Conservation (phyloP, 2,797 vertebrate species). For the Cyclopterus lumpus region DNA sequence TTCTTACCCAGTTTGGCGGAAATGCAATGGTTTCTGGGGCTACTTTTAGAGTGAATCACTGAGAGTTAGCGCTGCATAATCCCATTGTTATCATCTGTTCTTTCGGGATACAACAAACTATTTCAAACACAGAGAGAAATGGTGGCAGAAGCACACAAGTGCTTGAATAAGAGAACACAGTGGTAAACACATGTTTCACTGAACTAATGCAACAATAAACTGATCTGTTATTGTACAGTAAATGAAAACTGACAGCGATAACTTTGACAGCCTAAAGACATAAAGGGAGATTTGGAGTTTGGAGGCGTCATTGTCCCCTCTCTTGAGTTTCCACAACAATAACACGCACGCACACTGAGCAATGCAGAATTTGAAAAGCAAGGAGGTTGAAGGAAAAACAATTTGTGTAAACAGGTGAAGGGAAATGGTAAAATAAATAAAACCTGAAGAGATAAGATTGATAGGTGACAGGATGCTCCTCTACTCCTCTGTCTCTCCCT, state of each 20-base stretch:
- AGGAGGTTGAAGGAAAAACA: conserved; percentile 62
- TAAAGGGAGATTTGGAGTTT: conserved; percentile 57
- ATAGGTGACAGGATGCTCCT: conserved; percentile 76
- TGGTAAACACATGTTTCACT: conserved; percentile 51
- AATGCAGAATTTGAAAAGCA: conserved; percentile 55
- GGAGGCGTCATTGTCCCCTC: conserved; percentile 62
- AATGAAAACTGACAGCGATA: conserved; percentile 66
- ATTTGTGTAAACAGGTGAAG: conserved; percentile 65
- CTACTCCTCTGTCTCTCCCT: conserved; percentile 46
- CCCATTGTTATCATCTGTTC: conserved; percentile 49
- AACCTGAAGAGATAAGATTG: conserved; percentile 73
- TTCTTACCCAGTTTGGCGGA: conserved; percentile 48
- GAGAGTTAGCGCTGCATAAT: conserved; percentile 40
- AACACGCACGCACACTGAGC: conserved; percentile 50
- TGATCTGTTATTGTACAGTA: conserved; percentile 64
- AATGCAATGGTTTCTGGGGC: conserved; percentile 46
- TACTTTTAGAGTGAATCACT: conserved; percentile 42
- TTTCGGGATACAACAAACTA: conserved; percentile 47
- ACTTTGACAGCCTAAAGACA: conserved; percentile 72
- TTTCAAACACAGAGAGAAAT: conserved; percentile 23
- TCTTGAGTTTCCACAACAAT: conserved; percentile 69
- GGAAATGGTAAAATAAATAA: conserved; percentile 65
- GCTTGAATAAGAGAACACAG: conserved; percentile 34
- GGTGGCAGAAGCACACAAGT: conserved; percentile 31
- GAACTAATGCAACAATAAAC: conserved; percentile 55